phyloP scores from a whole-genome alignment of 2,113 vertebrate species.

The Melanocharis versteri region DNA sequence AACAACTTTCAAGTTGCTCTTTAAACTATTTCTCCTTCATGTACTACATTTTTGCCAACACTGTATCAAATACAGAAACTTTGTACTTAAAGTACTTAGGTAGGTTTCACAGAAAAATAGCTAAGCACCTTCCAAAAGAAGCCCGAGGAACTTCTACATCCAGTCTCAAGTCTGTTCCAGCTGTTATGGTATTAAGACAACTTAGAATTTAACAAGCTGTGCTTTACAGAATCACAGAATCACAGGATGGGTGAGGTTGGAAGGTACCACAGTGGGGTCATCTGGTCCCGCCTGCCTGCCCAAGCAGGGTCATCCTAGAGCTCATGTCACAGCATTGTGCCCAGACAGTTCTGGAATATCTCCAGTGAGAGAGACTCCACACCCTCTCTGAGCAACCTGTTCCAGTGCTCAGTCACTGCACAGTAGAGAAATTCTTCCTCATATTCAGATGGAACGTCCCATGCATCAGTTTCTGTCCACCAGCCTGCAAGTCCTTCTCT shows the following conservation, averaged over 20 bases:
- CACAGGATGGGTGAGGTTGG: neutral
- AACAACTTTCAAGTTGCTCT: neutral
- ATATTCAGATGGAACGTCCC: neutral
- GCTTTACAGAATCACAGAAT: neutral
- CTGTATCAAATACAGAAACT: neutral
- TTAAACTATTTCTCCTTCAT: neutral
- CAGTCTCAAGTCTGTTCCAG: neutral
- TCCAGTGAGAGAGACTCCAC: neutral
- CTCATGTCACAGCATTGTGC: neutral
- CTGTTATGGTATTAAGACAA: neutral
- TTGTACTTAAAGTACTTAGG: accelerated
- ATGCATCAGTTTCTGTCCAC: neutral
- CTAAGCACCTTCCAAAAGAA: neutral
- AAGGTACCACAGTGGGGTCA: neutral
- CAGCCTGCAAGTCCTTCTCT: neutral
- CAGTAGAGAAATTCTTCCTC: neutral
- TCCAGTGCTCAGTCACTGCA: neutral
- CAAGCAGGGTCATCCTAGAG: neutral
- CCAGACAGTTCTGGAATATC: accelerated
- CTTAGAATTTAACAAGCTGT: neutral
- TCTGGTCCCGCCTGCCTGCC: neutral
- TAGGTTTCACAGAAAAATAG: neutral
- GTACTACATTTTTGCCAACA: neutral
- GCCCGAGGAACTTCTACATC: neutral
- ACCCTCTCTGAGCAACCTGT: neutral